These are phyloP conservation scores for Fundulus diaphanus DNA, from an alignment of 2,797 vertebrate genomes.

Conservation along the genomic window DNA sequence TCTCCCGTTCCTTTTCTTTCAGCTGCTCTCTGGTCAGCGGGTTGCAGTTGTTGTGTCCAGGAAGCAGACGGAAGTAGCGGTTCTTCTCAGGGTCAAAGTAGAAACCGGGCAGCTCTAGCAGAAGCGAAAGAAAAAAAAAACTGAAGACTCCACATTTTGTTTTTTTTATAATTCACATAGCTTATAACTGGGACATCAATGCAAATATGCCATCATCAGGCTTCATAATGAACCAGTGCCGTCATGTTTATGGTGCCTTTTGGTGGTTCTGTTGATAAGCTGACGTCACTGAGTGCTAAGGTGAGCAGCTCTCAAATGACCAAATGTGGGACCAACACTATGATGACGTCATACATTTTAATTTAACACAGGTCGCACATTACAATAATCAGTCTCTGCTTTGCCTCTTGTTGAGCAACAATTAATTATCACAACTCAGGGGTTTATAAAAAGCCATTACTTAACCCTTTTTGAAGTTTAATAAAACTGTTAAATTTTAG, in stretches of 20 bases:
- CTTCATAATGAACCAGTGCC: background rate
- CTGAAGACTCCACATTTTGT: background rate
- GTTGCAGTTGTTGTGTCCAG: constrained; percentile 97
- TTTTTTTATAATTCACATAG: background rate
- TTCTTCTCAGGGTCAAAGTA: constrained; percentile 97
- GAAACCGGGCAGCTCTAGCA: constrained; percentile 92
- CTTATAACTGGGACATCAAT: background rate
- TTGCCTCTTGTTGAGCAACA: too few species aligned
- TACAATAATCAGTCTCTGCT: too few species aligned
- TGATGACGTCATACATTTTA: too few species aligned
- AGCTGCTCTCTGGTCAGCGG: constrained; percentile 92
- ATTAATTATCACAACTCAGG: too few species aligned
- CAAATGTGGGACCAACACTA: too few species aligned
- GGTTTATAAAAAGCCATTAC: too few species aligned
- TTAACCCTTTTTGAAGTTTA: too few species aligned
- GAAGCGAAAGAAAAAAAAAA: background rate
- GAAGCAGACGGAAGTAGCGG: constrained; percentile 93
- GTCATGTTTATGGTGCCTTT: background rate
- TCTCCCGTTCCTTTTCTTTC: constrained; percentile 85
- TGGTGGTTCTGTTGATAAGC: background rate
- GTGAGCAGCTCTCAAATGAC: too few species aligned
- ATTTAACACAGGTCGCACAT: too few species aligned
- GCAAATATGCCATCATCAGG: background rate
- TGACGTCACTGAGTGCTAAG: background rate
- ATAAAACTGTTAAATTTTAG: too few species aligned